These are phyloP conservation scores for Melanostoma mellinum DNA, from an alignment of 2,888 invertebrate species.

Conservation along the genomic window DNA sequence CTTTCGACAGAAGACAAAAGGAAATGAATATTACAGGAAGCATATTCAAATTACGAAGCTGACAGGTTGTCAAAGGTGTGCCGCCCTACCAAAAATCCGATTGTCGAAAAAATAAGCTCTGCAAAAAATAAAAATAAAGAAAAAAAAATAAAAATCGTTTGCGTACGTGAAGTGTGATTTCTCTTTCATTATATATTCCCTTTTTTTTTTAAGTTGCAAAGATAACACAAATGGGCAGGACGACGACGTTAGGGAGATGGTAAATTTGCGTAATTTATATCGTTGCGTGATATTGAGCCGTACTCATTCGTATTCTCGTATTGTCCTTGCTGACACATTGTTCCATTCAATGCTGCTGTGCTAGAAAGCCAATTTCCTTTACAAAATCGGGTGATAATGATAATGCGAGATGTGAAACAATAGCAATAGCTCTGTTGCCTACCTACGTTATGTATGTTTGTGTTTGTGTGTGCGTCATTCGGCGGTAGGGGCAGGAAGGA, in stretches of 20 bases:
- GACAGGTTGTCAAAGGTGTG: conserved; percentile 71
- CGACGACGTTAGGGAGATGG: conserved; percentile 22
- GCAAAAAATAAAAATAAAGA: conserved; percentile 6
- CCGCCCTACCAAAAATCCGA: conserved; percentile 22
- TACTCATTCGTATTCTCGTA: conserved; percentile 64
- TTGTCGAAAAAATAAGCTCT: not conserved
- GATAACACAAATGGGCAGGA: conserved; percentile 26
- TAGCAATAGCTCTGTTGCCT: conserved; percentile 15
- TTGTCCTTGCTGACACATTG: conserved; percentile 55
- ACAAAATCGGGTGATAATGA: conserved; percentile 64
- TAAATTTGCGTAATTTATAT: conserved; percentile 68
- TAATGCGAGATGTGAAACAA: conserved; percentile 58
- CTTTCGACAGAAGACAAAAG: conserved; percentile 7
- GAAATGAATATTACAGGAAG: conserved; percentile 55
- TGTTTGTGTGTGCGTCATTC: conserved; percentile 29
- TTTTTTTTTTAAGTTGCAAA: not conserved
- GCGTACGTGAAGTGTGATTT: conserved; percentile 52
- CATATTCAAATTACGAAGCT: conserved; percentile 70
- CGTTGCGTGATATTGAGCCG: conserved; percentile 47
- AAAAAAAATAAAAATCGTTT: conserved; percentile 34
- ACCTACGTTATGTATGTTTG: not conserved
- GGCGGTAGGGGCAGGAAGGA: conserved; percentile 8
- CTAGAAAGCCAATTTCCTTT: conserved; percentile 23
- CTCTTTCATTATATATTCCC: conserved; percentile 16
- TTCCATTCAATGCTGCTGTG: not conserved